Conservation (phyloP, 2,797 vertebrate species). For the Enteromius afrohamiltoni region DNA sequence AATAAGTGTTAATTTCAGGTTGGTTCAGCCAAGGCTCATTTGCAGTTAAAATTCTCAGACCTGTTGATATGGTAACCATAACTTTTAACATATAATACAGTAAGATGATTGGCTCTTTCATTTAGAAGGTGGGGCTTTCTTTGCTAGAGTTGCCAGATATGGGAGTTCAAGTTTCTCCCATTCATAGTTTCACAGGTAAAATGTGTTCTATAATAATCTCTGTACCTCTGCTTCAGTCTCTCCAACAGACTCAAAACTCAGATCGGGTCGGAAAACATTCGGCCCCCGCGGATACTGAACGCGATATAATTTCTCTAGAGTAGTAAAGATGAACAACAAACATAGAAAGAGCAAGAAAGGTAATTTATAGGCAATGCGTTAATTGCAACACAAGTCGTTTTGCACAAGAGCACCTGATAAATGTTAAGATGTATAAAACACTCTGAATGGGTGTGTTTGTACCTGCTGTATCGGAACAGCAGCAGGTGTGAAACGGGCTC, state of each 20-base stretch:
- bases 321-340: background rate
- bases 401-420: background rate
- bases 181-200: background rate
- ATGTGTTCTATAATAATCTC: too few species aligned
- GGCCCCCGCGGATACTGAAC: slow-evolving; percentile 76
- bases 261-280: slow-evolving; percentile 86
- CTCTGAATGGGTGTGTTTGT: slow-evolving; percentile 36
- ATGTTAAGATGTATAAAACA: background rate
- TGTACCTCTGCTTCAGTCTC: slow-evolving; percentile 86
- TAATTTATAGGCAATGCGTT: background rate
- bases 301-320: slow-evolving; percentile 88
- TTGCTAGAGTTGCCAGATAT: background rate
- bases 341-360: background rate
- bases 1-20: background rate
- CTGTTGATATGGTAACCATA: background rate
- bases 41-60: background rate
- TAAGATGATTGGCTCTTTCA: background rate
- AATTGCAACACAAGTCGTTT: background rate
- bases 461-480: slow-evolving; percentile 80
- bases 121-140: background rate
- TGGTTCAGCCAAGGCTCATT: background rate
- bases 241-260: slow-evolving; percentile 82
- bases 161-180: too few species aligned
- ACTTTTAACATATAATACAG: background rate
- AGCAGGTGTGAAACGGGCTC: slow-evolving; percentile 81